phyloP scores from a whole-genome alignment of 1,140 invertebrate species.

The Rhopalosiphum maidis region DNA sequence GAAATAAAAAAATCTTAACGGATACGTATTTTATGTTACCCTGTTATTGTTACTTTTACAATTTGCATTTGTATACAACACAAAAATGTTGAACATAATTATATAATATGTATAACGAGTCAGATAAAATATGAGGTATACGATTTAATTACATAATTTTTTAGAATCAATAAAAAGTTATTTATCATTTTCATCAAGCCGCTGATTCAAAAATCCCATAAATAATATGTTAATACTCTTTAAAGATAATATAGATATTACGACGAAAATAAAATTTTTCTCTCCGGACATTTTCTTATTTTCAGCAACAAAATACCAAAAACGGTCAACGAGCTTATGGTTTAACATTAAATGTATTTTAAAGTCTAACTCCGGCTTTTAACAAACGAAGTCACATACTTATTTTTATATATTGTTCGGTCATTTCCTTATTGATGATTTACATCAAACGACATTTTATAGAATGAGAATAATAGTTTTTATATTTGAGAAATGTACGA shows the following conservation, averaged over 20 bases:
- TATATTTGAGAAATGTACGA: background rate
- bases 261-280: background rate
- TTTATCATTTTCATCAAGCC: background rate
- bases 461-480: background rate
- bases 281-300: background rate
- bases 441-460: background rate
- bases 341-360: slow-evolving; percentile 14
- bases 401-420: background rate
- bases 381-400: background rate
- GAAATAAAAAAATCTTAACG: background rate
- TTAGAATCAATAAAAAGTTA: background rate
- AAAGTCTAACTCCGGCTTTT: background rate
- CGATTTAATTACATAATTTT: background rate
- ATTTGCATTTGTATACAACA: background rate
- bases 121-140: background rate
- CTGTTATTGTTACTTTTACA: background rate
- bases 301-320: slow-evolving; percentile 16
- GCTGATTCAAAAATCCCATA: background rate
- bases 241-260: background rate
- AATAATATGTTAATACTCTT: background rate
- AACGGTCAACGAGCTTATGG: background rate
- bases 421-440: background rate
- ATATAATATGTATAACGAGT: background rate
- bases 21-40: background rate
- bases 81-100: background rate